Base-by-base conservation (phyloP, 37 sponge, comb jelly and placozoan genomes). In the Bolinopsis microptera region DNA sequence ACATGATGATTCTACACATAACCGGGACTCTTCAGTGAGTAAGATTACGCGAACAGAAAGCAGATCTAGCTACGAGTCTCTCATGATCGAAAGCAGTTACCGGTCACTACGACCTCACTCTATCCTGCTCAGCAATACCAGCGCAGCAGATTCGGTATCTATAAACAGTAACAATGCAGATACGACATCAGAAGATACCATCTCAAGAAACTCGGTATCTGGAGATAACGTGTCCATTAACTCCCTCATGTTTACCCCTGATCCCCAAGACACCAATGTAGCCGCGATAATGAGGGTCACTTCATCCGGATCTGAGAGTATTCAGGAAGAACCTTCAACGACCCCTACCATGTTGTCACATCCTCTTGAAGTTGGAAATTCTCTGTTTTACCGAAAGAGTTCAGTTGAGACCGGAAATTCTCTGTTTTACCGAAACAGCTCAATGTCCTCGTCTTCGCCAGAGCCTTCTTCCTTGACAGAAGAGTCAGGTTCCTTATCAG, bases 181-280 rank as follows among this genome's bases (percentile, higher is more conserved):
- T 48, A 48, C 61, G 5, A 13, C 9, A 48, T 48, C 61, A 18
- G 9, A 48, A 13, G 13, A 13, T 48, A 48, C 5, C 13, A 13
- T 5, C 5, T 48, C 61, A 18, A 48, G 61, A 48, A 26, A 70
- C 74, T 70, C 74, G 2, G 36, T 18, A 5, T 33, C 33, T 5
- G 22, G 21, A 1, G 80, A 77, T 32, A 32, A 34, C 35, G 37
- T 35, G 33, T 70, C 74, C 23, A 30, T 70, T 9, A 28, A 25
- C 8, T 32, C 80, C 21, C 80, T 77, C 80, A 77, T 77, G 80
- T 77, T 77, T 36, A 77, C 80, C 8, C 80, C 80, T 3, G 80
- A 33, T 13, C 61, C 61, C 13, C 25, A 21, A 8, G 80, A 77
- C 2, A 77, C 21, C 21, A 77, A 36, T 77, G 28, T 77, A 36